Conservation (phyloP, 2,797 vertebrate species). For the Tiaroga cobitis region DNA sequence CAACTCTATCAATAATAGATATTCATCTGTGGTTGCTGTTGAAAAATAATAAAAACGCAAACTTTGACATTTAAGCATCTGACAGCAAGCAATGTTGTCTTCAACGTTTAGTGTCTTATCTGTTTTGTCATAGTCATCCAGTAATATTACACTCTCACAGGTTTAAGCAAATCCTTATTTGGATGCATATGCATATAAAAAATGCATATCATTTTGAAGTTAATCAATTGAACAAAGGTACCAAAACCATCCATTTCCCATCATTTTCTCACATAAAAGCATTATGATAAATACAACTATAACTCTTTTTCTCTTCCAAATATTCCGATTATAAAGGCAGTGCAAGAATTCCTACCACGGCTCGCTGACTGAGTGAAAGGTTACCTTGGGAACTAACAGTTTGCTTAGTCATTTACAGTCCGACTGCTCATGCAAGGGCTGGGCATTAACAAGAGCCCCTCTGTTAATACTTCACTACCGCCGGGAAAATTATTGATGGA, state of each 20-base stretch:
- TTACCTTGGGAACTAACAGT: constrained; percentile 54
- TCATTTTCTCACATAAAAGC: neutral
- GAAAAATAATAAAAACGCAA: neutral
- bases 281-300: neutral
- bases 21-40: neutral
- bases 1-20: neutral
- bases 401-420: constrained; percentile 62
- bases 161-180: neutral
- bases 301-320: neutral
- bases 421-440: constrained; percentile 23
- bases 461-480: constrained; percentile 38
- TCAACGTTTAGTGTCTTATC: neutral
- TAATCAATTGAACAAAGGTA: neutral
- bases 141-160: neutral
- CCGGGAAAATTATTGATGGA: constrained; percentile 30
- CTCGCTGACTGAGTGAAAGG: constrained; percentile 50
- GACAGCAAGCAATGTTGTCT: too few species aligned
- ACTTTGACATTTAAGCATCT: neutral
- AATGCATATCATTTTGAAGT: neutral
- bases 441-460: constrained; percentile 52
- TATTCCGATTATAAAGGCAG: constrained; percentile 47
- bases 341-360: constrained; percentile 37
- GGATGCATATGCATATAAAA: neutral
- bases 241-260: neutral
- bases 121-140: neutral